Evolutionary conservation across 2,113 vertebrate species (phyloP).

Genomic region (Psilopogon haemacephalus): DNA sequence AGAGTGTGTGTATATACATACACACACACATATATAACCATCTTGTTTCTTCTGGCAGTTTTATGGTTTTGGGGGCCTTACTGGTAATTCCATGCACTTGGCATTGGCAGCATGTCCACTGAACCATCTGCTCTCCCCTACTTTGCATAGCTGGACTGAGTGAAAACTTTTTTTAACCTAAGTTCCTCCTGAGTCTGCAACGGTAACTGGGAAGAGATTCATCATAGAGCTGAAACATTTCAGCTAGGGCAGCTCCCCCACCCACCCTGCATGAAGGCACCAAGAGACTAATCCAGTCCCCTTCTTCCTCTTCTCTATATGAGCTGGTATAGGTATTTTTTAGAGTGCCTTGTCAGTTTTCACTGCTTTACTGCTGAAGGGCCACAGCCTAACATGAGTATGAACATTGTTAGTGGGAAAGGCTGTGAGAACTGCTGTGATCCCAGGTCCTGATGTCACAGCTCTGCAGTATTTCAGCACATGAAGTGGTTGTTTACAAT

Average conservation of each 20-base stretch:
- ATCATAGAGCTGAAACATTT: not conserved
- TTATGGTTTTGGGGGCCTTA: not conserved
- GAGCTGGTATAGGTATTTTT: not conserved
- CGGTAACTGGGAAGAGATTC: not conserved
- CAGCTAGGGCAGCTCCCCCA: not conserved
- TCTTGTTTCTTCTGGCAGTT: not conserved
- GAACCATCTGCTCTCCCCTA: not conserved
- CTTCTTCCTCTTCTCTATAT: not conserved
- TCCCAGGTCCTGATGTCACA: not conserved
- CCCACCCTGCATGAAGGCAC: not conserved
- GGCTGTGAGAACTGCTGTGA: slow-evolving; percentile 9
- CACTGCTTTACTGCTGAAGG: not conserved
- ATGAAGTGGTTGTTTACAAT: slow-evolving; percentile 37
- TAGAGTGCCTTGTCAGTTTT: not conserved
- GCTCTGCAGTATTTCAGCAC: slow-evolving; percentile 37
- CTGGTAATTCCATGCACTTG: not conserved
- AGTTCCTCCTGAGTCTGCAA: not conserved
- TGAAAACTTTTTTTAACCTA: not conserved
- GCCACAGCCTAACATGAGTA: not conserved
- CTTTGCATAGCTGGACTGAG: not conserved
- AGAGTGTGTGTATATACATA: not conserved
- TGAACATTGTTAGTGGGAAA: not conserved
- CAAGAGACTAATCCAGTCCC: not conserved
- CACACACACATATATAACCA: not conserved
- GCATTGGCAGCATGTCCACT: not conserved